phyloP scores from a whole-genome alignment of 1,140 invertebrate species.

The Epicauta chinensis region DNA sequence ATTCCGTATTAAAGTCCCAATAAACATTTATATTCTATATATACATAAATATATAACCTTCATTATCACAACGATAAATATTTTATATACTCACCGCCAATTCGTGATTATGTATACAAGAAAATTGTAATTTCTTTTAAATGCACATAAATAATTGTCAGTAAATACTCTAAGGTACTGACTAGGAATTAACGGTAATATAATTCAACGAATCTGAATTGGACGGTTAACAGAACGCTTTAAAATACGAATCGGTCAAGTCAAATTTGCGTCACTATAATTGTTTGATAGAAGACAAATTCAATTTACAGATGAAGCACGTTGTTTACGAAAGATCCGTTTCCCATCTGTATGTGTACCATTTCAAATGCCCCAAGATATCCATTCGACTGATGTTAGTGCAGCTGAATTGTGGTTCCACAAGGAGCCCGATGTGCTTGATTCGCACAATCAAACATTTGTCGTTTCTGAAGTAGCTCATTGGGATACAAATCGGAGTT shows the following conservation, averaged over 20 bases:
- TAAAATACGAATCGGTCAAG: too few relatives aligned
- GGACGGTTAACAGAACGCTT: too few relatives aligned
- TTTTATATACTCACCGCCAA: not conserved
- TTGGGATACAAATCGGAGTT: conserved; percentile 62
- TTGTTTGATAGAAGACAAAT: too few relatives aligned
- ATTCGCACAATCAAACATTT: conserved; percentile 63
- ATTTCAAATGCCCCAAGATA: conserved; percentile 61
- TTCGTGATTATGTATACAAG: too few relatives aligned
- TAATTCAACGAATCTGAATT: too few relatives aligned
- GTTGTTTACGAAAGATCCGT: conserved; percentile 37
- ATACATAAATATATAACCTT: conserved; percentile 8
- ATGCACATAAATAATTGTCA: too few relatives aligned
- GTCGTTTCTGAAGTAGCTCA: conserved; percentile 73
- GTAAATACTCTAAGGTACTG: too few relatives aligned
- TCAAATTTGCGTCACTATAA: too few relatives aligned
- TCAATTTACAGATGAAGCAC: conserved; percentile 37
- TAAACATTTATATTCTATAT: conserved; percentile 10
- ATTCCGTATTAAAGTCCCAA: conserved; percentile 18
- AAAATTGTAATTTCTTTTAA: too few relatives aligned
- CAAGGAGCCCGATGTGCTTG: conserved; percentile 54
- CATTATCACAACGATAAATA: conserved; percentile 8
- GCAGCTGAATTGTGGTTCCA: conserved; percentile 75
- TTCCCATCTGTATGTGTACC: conserved; percentile 63
- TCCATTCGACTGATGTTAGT: conserved; percentile 62
- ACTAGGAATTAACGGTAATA: too few relatives aligned